phyloP scores from a whole-genome alignment of 2,797 vertebrate species.

The Argya squamiceps region DNA sequence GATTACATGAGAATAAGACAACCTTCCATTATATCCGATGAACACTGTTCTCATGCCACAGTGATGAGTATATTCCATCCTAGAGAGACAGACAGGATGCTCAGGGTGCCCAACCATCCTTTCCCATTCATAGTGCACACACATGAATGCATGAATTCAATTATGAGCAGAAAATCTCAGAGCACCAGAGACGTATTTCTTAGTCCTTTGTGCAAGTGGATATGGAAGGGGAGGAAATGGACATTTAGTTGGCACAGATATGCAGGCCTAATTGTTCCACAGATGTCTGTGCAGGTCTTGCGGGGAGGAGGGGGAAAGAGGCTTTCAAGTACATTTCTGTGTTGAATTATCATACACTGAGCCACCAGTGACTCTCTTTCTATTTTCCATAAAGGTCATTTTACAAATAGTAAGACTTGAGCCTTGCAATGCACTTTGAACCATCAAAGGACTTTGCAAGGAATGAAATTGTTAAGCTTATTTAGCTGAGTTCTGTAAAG shows the following conservation, averaged over 20 bases:
- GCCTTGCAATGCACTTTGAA: background rate
- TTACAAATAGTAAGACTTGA: conserved; percentile 34
- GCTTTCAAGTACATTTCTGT: conserved; percentile 9
- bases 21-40: background rate
- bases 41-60: conserved; percentile 40
- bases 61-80: conserved; percentile 41
- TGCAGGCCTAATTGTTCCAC: conserved; percentile 7
- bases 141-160: conserved; percentile 31
- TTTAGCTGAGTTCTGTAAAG: background rate
- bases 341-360: background rate
- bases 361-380: background rate
- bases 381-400: conserved; percentile 44
- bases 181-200: conserved; percentile 19
- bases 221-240: conserved; percentile 6
- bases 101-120: background rate
- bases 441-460: conserved; percentile 4
- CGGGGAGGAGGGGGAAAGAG: background rate
- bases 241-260: conserved; percentile 5
- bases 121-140: conserved; percentile 2
- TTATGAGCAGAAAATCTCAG: conserved; percentile 45
- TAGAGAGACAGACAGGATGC: conserved; percentile 1
- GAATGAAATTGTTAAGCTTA: background rate
- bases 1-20: conserved; percentile 53
- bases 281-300: background rate
- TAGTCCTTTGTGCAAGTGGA: conserved; percentile 1